Evolutionary conservation across 1,140 invertebrate genomes (phyloP), one percentile per base, ranked within the genome.

Genomic region (Rhagoletis pomonella): DNA sequence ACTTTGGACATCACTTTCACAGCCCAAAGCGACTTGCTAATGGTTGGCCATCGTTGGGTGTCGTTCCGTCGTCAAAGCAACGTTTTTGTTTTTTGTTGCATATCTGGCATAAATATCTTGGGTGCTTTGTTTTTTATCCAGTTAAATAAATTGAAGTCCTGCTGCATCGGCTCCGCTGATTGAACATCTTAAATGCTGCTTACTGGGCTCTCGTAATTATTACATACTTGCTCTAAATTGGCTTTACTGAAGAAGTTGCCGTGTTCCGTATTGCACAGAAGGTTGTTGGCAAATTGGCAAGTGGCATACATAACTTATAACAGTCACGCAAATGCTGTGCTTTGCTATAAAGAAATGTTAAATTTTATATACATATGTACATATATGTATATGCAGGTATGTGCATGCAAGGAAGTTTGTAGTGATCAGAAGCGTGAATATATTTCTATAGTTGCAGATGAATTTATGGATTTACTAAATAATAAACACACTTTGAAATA

Each of bases 21-120:
- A 90, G 90, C 91, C 91, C 88, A 89, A 81, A 92, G 91, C 86
- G 90, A 92, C 90, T 91, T 89, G 81, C 88, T 92, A 92, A 92
- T 92, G 86, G 89, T 88, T 86, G 73, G 29, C n/a, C 73, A 81
- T 81, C 73, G 73, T 81, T 81, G 42, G 67, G 67, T 73, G 67
- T 73, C 67, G 67, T 44, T 73, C 44, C 44, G 67, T 73, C 19
- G 90, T 65, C 89, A 88, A 89, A 88, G 91, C 90, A 90, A 85
- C 88, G 87, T 69, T 86, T 89, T 77, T 42, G 6, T 17, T 77
- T 14, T 77, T n/a, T n/a, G 10, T n/a, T n/a, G 10, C 44, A 10
- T 50, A 3, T 77, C 7, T n/a, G 12, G 3, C 42, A 17, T 73
- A n/a, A n/a, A n/a, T n/a, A 42, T 47, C 14, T 73, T 42, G 42